phyloP scores from a whole-genome alignment of 2,797 vertebrate species.

The Megalops cyprinoides region DNA sequence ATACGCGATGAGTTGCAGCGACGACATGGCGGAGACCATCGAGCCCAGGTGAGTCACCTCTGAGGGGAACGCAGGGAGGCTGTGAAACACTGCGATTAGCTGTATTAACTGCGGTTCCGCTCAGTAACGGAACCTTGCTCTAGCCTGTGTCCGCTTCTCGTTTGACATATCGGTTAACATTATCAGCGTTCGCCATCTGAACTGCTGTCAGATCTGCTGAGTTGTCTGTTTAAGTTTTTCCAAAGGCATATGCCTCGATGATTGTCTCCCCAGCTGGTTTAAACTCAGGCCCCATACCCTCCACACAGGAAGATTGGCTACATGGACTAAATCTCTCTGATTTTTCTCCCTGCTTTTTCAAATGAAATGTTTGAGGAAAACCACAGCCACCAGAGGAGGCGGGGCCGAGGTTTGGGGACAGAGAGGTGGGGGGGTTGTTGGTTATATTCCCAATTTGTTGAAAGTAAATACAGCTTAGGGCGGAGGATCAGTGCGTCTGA shows the following conservation, averaged over 20 bases:
- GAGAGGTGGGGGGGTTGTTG: not conserved
- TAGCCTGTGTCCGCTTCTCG: not conserved
- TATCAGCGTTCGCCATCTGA: not conserved
- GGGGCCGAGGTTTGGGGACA: not conserved
- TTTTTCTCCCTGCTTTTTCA: too few species aligned
- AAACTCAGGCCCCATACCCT: constrained; percentile 12
- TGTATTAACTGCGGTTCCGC: not conserved
- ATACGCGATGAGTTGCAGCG: constrained; percentile 8
- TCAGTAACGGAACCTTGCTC: too few species aligned
- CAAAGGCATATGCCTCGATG: constrained; percentile 25
- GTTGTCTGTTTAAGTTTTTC: constrained; percentile 20
- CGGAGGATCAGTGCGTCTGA: not conserved
- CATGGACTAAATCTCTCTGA: too few species aligned
- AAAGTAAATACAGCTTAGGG: not conserved
- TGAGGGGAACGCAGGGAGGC: not conserved
- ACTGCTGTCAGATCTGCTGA: not conserved
- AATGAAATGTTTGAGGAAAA: too few species aligned
- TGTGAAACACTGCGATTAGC: not conserved
- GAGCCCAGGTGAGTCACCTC: constrained; percentile 27
- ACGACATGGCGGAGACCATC: constrained; percentile 22
- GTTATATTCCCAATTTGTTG: not conserved
- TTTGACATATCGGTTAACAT: not conserved
- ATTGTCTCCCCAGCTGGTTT: constrained; percentile 38
- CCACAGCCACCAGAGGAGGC: too few species aligned
- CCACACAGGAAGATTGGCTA: constrained; percentile 11